Percentiles rank a stretch among this genome's conserved stretches.
phyloP scores from a whole-genome alignment of 92 coral and sea anemone species.

The Palythoa caribaeorum region DNA sequence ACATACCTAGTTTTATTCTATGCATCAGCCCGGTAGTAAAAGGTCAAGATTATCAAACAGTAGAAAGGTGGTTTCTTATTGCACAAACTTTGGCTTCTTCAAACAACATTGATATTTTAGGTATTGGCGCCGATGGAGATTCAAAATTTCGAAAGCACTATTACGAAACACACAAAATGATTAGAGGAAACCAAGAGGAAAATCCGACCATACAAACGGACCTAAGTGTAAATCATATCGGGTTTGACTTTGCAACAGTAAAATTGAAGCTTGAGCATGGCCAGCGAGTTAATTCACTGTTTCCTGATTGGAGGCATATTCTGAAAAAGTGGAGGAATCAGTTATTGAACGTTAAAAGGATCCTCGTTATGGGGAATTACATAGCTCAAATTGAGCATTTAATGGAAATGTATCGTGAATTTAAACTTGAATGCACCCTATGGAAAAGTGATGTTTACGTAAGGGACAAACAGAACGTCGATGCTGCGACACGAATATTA shows the following conservation, averaged over 20 bases:
- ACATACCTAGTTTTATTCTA: constrained; percentile 30
- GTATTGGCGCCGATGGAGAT: constrained; percentile 49
- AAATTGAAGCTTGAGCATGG: no score
- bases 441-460: constrained; percentile 34
- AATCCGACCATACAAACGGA: background rate
- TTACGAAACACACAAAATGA: background rate
- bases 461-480: constrained; percentile 7
- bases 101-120: constrained; percentile 23
- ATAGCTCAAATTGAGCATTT: constrained; percentile 39
- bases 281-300: background rate
- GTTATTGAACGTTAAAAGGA: constrained; percentile 20
- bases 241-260: background rate
- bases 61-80: background rate
- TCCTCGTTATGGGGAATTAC: constrained; percentile 26
- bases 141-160: constrained; percentile 46
- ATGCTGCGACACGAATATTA: background rate
- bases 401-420: constrained; percentile 4
- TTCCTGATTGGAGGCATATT: constrained; percentile 56
- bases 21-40: constrained; percentile 35
- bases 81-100: no score
- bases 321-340: constrained; percentile 45
- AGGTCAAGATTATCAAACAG: constrained; percentile 30
- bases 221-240: background rate
- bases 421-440: constrained; percentile 17
- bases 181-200: no score